phyloP scores from a whole-genome alignment of 2,113 vertebrate species.

The Mesocricetus auratus region DNA sequence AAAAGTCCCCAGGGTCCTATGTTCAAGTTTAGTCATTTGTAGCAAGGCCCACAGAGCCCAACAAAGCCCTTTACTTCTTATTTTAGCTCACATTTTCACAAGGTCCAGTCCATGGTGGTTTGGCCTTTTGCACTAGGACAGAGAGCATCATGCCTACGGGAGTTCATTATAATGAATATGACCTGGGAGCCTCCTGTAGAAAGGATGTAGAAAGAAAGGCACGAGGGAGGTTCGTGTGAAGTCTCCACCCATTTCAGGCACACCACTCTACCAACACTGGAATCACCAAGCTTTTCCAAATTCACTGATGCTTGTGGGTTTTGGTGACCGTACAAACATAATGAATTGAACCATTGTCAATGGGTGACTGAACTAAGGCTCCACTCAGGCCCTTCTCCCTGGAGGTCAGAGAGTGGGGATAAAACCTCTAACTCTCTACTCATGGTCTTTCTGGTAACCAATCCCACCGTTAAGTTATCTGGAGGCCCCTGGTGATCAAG shows the following conservation, averaged over 20 bases:
- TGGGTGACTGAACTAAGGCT: background rate
- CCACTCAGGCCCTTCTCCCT: background rate
- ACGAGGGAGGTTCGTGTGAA: background rate
- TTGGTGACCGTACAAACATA: background rate
- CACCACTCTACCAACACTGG: background rate
- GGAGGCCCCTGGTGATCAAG: background rate
- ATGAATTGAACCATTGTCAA: background rate
- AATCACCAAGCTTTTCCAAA: background rate
- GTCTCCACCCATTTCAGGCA: background rate
- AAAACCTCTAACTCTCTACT: background rate
- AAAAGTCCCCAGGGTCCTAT: background rate
- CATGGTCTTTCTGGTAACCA: background rate
- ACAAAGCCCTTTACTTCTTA: background rate
- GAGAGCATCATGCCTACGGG: background rate
- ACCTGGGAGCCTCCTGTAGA: background rate
- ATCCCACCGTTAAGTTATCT: background rate
- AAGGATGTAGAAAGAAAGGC: background rate
- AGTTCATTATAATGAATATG: no score
- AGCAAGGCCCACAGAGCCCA: background rate
- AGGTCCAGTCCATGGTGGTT: background rate
- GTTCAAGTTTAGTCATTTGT: background rate
- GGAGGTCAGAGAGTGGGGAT: background rate
- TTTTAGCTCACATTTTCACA: background rate
- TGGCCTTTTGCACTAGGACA: background rate
- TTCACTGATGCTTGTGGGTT: background rate